A percentile compares a stretch with the other conserved stretches of the same genome.
phyloP scores from a whole-genome alignment of 2,888 invertebrate species.

The Pyrgus malvae region DNA sequence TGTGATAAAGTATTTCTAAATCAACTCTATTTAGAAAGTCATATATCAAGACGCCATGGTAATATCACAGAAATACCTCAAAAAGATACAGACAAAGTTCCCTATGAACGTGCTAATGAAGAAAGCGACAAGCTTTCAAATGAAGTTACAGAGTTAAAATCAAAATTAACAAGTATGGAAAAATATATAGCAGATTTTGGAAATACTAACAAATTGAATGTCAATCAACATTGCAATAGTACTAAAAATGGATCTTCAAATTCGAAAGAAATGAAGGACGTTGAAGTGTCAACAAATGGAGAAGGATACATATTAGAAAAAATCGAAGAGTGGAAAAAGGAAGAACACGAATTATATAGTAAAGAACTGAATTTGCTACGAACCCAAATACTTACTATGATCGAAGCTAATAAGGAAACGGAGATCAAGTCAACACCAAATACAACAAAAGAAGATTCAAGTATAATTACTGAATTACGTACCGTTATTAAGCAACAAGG shows the following conservation, averaged over 20 bases:
- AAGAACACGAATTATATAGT: conserved; percentile 78
- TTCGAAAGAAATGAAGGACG: conserved; percentile 54
- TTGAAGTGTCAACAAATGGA: conserved; percentile 55
- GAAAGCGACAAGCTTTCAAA: conserved; percentile 83
- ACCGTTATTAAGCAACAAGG: conserved; percentile 76
- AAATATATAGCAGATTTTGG: conserved; percentile 40
- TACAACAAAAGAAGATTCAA: conserved; percentile 45
- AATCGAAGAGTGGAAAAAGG: conserved; percentile 77
- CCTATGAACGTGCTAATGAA: conserved; percentile 41
- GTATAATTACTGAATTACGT: conserved; percentile 63
- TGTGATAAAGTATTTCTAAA: conserved; percentile 87
- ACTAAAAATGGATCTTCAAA: neutral
- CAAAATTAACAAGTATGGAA: conserved; percentile 75
- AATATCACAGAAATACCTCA: conserved; percentile 54
- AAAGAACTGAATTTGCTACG: conserved; percentile 72
- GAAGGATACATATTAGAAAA: conserved; percentile 60
- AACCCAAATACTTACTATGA: conserved; percentile 64
- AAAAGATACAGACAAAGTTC: conserved; percentile 46
- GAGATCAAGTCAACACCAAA: conserved; percentile 37
- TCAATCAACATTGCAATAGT: neutral
- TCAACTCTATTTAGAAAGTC: conserved; percentile 84
- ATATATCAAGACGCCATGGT: conserved; percentile 82
- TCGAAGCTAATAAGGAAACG: conserved; percentile 57
- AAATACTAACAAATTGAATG: conserved; percentile 12
- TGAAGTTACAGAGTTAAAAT: conserved; percentile 70